Conservation (phyloP, 2,797 vertebrate species). For the Lutjanus campechanus region DNA sequence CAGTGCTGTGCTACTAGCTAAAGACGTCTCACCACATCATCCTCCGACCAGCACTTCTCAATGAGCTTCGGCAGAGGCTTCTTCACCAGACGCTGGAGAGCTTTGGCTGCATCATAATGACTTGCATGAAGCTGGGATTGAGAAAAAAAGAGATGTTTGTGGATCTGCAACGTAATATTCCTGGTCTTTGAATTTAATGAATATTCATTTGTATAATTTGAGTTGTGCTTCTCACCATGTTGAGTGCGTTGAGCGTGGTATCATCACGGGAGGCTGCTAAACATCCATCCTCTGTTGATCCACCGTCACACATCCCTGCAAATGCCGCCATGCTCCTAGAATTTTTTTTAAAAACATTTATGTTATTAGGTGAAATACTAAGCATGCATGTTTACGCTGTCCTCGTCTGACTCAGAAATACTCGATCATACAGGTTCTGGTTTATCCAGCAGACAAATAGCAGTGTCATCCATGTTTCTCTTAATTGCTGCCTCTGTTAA, state of each 20-base stretch:
- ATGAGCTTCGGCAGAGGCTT: slow-evolving; percentile 98
- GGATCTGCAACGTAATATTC: not conserved
- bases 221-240: slow-evolving; percentile 88
- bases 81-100: slow-evolving; percentile 98
- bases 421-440: not conserved
- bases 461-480: not conserved
- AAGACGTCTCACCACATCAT: slow-evolving; percentile 92
- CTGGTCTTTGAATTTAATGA: not conserved
- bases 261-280: slow-evolving; percentile 98
- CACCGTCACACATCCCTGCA: slow-evolving; percentile 99
- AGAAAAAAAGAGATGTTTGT: not conserved
- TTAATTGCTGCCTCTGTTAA: not conserved
- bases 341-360: slow-evolving; percentile 20
- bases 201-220: not conserved
- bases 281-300: slow-evolving; percentile 98
- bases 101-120: slow-evolving; percentile 97
- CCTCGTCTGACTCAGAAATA: not conserved
- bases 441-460: not conserved
- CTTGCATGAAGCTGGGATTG: slow-evolving; percentile 94
- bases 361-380: not conserved
- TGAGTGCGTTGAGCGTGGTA: slow-evolving; percentile 97
- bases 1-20: not conserved
- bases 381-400: not conserved
- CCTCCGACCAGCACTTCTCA: slow-evolving; percentile 99
- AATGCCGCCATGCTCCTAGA: slow-evolving; percentile 99